Percentiles rank a stretch among this genome's conserved stretches.
phyloP scores from a whole-genome alignment of 2,113 vertebrate genomes.

The Perccottus glenii region DNA sequence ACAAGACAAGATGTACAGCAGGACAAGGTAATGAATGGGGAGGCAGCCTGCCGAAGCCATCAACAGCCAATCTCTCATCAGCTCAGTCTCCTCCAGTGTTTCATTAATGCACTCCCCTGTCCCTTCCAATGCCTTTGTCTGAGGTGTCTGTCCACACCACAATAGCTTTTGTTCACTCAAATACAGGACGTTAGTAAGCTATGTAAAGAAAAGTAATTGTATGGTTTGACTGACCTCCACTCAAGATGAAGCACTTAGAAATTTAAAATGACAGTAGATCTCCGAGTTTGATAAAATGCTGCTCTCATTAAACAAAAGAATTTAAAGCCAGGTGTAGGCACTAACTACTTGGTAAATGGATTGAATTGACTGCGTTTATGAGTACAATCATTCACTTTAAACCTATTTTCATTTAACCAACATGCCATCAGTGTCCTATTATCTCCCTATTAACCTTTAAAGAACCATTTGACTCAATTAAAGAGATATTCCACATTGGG shows the following conservation, averaged over 20 bases:
- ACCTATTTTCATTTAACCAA: too few species aligned
- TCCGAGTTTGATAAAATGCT: slow-evolving; percentile 19
- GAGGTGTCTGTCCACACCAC: slow-evolving; percentile 42
- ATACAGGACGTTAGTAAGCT: slow-evolving; percentile 18
- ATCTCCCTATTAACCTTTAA: too few species aligned
- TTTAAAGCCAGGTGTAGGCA: too few species aligned
- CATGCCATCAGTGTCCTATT: too few species aligned
- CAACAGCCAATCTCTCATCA: slow-evolving; percentile 65
- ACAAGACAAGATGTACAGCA: slow-evolving; percentile 36
- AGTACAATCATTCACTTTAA: too few species aligned
- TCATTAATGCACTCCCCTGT: slow-evolving; percentile 53
- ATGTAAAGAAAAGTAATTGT: slow-evolving; percentile 34
- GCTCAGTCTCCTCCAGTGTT: slow-evolving; percentile 37
- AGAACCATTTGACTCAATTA: too few species aligned
- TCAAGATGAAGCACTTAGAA: slow-evolving; percentile 31
- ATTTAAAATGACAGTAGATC: slow-evolving; percentile 15
- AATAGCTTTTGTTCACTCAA: slow-evolving; percentile 51
- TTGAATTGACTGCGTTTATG: too few species aligned
- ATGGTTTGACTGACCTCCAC: slow-evolving; percentile 41
- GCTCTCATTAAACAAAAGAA: not conserved
- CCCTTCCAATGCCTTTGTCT: slow-evolving; percentile 43
- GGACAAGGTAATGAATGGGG: slow-evolving; percentile 64
- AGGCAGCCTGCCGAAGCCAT: slow-evolving; percentile 38
- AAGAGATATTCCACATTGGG: too few species aligned
- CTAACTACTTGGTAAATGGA: too few species aligned